Evolutionary conservation across 2,888 invertebrate genomes (phyloP).

Genomic region (Eilema depressum): DNA sequence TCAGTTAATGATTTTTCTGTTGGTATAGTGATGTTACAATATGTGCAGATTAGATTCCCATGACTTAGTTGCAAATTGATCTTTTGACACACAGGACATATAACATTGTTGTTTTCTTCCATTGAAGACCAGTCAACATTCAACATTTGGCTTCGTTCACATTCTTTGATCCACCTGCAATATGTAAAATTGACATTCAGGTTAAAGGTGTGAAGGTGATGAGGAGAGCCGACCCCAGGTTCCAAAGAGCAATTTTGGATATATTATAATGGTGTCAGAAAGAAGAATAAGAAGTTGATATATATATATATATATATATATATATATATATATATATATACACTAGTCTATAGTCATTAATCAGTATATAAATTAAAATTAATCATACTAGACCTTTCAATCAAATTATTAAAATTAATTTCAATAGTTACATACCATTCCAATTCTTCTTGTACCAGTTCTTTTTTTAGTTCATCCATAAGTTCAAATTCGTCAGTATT

Average conservation of each 20-base stretch:
- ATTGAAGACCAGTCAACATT: constrained; percentile 75
- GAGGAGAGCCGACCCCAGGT: too few species aligned
- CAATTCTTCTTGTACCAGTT: constrained; percentile 78
- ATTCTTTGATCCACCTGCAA: constrained; percentile 74
- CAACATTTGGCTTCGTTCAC: constrained; percentile 75
- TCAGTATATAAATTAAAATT: too few species aligned
- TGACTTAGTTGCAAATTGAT: constrained; percentile 61
- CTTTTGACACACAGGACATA: constrained; percentile 86
- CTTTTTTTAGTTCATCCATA: constrained; percentile 73
- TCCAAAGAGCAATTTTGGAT: too few species aligned
- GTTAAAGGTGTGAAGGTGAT: neutral
- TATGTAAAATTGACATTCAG: neutral
- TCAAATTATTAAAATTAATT: neutral
- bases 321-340: too few species aligned
- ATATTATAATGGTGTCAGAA: too few species aligned
- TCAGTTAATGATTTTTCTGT: constrained; percentile 64
- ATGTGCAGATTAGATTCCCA: constrained; percentile 61
- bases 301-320: too few species aligned
- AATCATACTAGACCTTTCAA: neutral
- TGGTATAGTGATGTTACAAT: constrained; percentile 70
- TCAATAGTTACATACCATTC: constrained; percentile 65
- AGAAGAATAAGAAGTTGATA: too few species aligned
- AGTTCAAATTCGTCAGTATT: constrained; percentile 72
- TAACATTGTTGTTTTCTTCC: constrained; percentile 72
- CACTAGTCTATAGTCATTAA: too few species aligned